These are phyloP conservation scores for Empidonax alnorum DNA, from an alignment of 2,113 vertebrate species.

Conservation along the genomic window DNA sequence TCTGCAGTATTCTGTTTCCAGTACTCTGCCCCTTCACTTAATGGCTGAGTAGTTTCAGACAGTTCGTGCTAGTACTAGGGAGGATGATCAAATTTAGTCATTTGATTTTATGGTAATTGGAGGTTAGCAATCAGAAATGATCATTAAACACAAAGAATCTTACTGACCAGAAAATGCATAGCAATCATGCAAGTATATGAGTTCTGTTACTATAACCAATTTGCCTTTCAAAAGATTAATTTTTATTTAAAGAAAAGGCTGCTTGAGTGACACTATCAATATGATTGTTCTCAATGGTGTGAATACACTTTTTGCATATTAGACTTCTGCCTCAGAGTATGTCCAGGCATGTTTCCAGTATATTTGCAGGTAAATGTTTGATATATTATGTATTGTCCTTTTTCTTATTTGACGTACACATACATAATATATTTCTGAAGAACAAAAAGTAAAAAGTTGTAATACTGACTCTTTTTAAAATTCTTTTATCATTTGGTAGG, in stretches of 20 bases:
- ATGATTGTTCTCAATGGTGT: neutral
- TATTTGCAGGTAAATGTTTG: neutral
- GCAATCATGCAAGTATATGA: neutral
- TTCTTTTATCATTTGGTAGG: neutral
- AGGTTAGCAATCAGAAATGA: neutral
- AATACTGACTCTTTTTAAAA: neutral
- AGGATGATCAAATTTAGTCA: neutral
- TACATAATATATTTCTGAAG: neutral
- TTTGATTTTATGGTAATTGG: slow-evolving; percentile 25
- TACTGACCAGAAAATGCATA: neutral
- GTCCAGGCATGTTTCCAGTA: neutral
- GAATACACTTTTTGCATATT: neutral
- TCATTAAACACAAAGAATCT: neutral
- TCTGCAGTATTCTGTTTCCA: neutral
- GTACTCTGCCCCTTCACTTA: neutral
- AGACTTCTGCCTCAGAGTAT: neutral
- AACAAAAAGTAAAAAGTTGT: neutral
- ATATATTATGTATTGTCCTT: neutral
- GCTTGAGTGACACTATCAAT: neutral
- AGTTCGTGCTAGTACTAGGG: neutral
- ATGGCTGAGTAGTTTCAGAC: neutral
- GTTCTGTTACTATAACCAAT: neutral
- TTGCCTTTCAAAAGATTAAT: slow-evolving; percentile 22
- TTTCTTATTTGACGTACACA: neutral
- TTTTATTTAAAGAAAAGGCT: neutral